Evolutionary conservation across 23 tunicate species (phyloP).

Genomic region (Trididemnum miniatum): DNA sequence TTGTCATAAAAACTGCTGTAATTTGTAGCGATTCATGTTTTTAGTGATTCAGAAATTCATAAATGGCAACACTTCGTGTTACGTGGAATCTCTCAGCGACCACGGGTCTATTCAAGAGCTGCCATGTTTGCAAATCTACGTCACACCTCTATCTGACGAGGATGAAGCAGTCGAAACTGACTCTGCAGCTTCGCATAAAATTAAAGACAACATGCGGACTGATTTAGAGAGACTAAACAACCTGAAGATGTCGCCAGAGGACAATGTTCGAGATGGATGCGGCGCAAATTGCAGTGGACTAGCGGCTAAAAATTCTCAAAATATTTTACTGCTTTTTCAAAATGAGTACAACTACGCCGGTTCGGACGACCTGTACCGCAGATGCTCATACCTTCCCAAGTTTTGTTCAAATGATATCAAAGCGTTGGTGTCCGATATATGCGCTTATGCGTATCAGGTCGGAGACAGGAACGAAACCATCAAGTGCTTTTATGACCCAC

Average conservation of each 20-base stretch:
- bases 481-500: conserved; percentile 41
- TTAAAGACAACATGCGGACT: background rate
- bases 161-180: background rate
- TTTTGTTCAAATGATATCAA: conserved; percentile 40
- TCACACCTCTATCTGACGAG: background rate
- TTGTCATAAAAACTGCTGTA: no score
- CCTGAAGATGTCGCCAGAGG: background rate
- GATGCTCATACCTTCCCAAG: conserved; percentile 73
- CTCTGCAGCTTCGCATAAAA: background rate
- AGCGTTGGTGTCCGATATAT: conserved; percentile 24
- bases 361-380: conserved; percentile 46
- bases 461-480: conserved; percentile 58
- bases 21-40: conserved; percentile 8
- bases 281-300: background rate
- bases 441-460: conserved; percentile 13
- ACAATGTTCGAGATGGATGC: background rate
- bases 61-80: conserved; percentile 57
- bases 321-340: conserved; percentile 52
- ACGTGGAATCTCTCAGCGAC: conserved; percentile 36
- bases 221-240: background rate
- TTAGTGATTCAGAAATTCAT: conserved; percentile 46
- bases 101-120: conserved; percentile 39
- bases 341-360: conserved; percentile 74
- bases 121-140: conserved; percentile 86
- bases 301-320: background rate